Evolutionary conservation across 2,113 vertebrate genomes (phyloP).

Genomic region (Pedionomus torquatus): DNA sequence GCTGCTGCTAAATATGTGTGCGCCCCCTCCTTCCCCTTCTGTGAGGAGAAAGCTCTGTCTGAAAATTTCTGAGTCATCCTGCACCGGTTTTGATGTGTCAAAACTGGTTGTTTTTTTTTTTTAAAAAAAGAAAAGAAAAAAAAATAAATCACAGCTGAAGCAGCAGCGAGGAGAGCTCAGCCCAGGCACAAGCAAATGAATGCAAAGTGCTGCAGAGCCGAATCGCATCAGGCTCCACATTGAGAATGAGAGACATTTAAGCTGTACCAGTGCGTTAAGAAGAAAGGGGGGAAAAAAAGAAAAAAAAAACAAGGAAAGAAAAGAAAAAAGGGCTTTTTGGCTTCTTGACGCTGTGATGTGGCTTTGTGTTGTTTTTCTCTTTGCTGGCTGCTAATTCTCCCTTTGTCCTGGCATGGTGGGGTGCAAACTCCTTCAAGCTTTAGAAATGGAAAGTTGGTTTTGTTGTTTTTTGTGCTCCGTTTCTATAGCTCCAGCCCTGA

Average conservation of each 20-base stretch:
- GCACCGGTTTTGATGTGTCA: conserved; percentile 21
- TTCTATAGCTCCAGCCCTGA: conserved; percentile 1
- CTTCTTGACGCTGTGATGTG: conserved; percentile 13
- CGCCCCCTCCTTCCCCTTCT: background rate
- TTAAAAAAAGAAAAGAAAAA: background rate
- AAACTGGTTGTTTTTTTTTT: background rate
- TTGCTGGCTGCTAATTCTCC: conserved; percentile 35
- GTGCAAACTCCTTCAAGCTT: background rate
- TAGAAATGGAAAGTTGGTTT: conserved; percentile 57
- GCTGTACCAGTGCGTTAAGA: rapidly evolving
- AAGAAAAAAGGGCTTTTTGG: background rate
- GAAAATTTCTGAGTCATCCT: conserved; percentile 28
- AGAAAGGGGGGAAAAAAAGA: background rate
- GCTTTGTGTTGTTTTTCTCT: conserved; percentile 57
- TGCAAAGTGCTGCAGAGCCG: background rate
- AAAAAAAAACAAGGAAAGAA: background rate
- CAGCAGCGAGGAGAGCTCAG: background rate
- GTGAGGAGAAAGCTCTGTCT: conserved; percentile 26
- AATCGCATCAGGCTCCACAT: background rate
- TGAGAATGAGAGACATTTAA: rapidly evolving
- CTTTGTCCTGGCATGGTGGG: conserved; percentile 27
- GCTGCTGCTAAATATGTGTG: background rate
- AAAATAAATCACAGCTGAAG: conserved; percentile 24
- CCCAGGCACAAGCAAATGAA: background rate
- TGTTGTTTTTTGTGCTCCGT: conserved; percentile 1